These are phyloP conservation scores for Brotula barbata DNA, from an alignment of 2,797 vertebrate genomes.

Conservation along the genomic window DNA sequence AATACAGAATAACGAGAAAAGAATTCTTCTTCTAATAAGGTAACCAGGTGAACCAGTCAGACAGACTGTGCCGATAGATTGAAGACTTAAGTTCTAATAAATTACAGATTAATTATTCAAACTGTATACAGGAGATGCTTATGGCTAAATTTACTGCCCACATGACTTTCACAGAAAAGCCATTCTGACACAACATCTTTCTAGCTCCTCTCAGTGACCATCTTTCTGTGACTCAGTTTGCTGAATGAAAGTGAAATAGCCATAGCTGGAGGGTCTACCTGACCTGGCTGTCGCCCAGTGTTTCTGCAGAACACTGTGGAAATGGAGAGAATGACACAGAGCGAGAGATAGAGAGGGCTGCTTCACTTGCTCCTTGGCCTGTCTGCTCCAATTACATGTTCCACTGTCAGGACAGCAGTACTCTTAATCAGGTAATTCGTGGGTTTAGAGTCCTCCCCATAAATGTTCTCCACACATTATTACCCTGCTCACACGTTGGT, in stretches of 20 bases:
- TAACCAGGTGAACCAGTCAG: too few species aligned
- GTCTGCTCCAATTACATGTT: conserved; percentile 75
- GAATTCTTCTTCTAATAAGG: too few species aligned
- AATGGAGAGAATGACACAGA: conserved; percentile 22
- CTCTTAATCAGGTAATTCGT: conserved; percentile 73
- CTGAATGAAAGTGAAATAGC: conserved; percentile 37
- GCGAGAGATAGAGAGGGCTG: conserved; percentile 26
- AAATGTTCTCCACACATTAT: conserved; percentile 55
- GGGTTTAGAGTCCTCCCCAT: conserved; percentile 63
- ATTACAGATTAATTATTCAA: not conserved
- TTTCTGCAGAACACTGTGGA: conserved; percentile 25
- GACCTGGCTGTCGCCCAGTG: conserved; percentile 43
- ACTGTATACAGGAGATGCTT: not conserved
- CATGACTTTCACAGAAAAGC: not conserved
- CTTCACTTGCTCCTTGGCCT: conserved; percentile 56
- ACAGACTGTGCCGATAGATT: conserved; percentile 4
- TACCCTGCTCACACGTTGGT: conserved; percentile 28
- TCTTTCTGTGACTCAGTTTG: not conserved
- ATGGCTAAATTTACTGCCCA: not conserved
- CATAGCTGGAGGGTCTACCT: conserved; percentile 39
- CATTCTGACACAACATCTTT: not conserved
- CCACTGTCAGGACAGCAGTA: conserved; percentile 59
- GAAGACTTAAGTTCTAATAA: not conserved
- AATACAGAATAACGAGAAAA: too few species aligned
- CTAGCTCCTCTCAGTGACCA: not conserved